phyloP scores from a whole-genome alignment of 2,888 invertebrate genomes.

The Lochmaea capreae region DNA sequence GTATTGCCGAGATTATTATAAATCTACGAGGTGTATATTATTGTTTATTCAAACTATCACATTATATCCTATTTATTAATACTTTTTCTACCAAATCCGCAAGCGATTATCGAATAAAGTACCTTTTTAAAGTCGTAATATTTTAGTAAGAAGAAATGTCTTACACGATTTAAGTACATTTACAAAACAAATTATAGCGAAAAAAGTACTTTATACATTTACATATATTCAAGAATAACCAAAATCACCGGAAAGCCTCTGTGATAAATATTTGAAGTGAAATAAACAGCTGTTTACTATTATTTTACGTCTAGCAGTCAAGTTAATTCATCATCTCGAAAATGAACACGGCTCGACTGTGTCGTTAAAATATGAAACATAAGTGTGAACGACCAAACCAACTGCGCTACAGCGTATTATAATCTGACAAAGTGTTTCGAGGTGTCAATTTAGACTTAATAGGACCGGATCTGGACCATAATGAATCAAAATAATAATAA shows the following conservation, averaged over 20 bases:
- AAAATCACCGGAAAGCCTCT: slow-evolving; percentile 50
- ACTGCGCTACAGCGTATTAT: slow-evolving; percentile 53
- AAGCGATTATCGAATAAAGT: no score
- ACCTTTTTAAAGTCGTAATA: no score
- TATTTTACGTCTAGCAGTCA: slow-evolving; percentile 53
- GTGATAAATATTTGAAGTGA: slow-evolving; percentile 48
- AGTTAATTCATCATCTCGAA: slow-evolving; percentile 56
- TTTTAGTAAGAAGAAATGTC: no score
- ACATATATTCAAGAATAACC: slow-evolving; percentile 40
- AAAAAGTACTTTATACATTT: no score
- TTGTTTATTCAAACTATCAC: no score
- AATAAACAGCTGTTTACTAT: slow-evolving; percentile 57
- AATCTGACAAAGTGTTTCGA: slow-evolving; percentile 58
- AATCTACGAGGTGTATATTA: no score
- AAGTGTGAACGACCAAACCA: slow-evolving; percentile 57
- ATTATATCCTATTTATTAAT: no score
- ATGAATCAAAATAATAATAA: background rate
- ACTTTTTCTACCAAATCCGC: no score
- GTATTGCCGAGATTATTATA: no score
- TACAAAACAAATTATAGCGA: background rate
- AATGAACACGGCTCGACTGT: slow-evolving; percentile 55
- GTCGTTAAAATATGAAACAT: slow-evolving; percentile 63
- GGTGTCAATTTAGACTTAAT: slow-evolving; percentile 24
- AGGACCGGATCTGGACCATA: slow-evolving; percentile 26
- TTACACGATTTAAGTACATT: no score